A percentile compares a stretch with the other conserved stretches of the same genome.
Evolutionary conservation across 1,140 invertebrate species (phyloP).

Genomic region (Drosophila simulans): DNA sequence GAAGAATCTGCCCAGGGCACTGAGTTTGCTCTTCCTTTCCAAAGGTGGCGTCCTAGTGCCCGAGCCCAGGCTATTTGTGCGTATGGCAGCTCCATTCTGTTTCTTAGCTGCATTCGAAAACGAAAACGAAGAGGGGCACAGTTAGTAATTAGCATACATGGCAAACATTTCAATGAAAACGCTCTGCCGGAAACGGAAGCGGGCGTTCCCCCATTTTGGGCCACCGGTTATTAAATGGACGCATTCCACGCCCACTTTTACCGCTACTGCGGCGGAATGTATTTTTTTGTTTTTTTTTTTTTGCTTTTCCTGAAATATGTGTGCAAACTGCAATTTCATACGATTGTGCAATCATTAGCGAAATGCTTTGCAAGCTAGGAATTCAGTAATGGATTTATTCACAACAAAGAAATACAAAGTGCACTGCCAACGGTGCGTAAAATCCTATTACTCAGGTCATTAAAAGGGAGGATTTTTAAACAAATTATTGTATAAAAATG

Average conservation of each 20-base stretch:
- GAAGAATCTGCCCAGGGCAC: slow-evolving; percentile 96
- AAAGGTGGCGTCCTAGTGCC: slow-evolving; percentile 91
- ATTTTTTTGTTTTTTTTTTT: slow-evolving; percentile 16
- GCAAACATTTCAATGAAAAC: slow-evolving; percentile 23
- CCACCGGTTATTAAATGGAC: slow-evolving; percentile 39
- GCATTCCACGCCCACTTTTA: slow-evolving; percentile 54
- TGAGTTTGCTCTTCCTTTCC: slow-evolving; percentile 96
- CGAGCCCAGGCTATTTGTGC: slow-evolving; percentile 93
- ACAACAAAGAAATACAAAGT: background rate
- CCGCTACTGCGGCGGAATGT: slow-evolving; percentile 38
- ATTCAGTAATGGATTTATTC: background rate
- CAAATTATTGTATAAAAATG: background rate
- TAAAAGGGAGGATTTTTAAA: background rate
- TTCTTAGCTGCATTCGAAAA: slow-evolving; percentile 90
- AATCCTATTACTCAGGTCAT: slow-evolving; percentile 1
- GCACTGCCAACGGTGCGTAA: background rate
- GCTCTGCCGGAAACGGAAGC: slow-evolving; percentile 57
- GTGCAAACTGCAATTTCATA: slow-evolving; percentile 22
- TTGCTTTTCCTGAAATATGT: slow-evolving; percentile 29
- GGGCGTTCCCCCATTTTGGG: slow-evolving; percentile 32
- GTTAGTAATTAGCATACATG: slow-evolving; percentile 38
- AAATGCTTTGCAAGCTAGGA: slow-evolving; percentile 7
- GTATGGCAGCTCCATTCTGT: slow-evolving; percentile 94
- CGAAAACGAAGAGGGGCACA: slow-evolving; percentile 7
- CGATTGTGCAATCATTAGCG: slow-evolving; percentile 46